phyloP scores from a whole-genome alignment of 2,113 vertebrate genomes.

The Macquaria australasica region DNA sequence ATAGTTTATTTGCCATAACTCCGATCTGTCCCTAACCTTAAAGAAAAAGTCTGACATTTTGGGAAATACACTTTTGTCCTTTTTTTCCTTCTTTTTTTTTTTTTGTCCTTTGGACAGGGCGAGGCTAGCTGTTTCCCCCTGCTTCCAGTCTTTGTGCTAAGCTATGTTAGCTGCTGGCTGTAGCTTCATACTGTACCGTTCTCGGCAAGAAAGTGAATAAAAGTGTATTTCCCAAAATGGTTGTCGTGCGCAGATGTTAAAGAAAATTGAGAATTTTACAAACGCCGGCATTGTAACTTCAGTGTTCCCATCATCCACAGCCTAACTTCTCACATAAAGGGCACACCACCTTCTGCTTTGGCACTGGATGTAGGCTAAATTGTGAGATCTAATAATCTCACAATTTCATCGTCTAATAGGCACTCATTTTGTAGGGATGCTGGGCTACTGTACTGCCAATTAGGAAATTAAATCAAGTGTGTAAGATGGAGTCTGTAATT shows the following conservation, averaged over 20 bases:
- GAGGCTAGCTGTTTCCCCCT: too few species aligned
- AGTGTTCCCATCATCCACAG: not conserved
- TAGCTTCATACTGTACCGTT: not conserved
- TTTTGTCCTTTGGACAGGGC: too few species aligned
- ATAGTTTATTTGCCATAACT: too few species aligned
- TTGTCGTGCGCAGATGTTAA: too few species aligned
- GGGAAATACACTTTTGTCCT: too few species aligned
- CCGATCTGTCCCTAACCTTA: too few species aligned
- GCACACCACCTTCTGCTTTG: not conserved
- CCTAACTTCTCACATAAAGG: not conserved
- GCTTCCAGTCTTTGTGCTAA: not conserved
- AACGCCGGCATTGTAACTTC: not conserved
- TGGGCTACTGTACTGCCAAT: not conserved
- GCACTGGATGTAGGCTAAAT: not conserved
- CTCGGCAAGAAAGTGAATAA: not conserved
- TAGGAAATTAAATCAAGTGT: not conserved
- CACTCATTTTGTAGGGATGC: not conserved
- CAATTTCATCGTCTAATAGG: not conserved
- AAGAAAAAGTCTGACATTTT: too few species aligned
- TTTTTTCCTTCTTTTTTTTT: too few species aligned
- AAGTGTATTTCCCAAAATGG: not conserved
- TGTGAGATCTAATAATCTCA: not conserved
- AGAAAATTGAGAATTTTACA: not conserved
- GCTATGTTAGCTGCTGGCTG: not conserved
- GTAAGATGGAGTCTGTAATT: constrained; percentile 18